Evolutionary conservation across 2,888 invertebrate genomes (phyloP).

Genomic region (Leptogaster cylindrica): DNA sequence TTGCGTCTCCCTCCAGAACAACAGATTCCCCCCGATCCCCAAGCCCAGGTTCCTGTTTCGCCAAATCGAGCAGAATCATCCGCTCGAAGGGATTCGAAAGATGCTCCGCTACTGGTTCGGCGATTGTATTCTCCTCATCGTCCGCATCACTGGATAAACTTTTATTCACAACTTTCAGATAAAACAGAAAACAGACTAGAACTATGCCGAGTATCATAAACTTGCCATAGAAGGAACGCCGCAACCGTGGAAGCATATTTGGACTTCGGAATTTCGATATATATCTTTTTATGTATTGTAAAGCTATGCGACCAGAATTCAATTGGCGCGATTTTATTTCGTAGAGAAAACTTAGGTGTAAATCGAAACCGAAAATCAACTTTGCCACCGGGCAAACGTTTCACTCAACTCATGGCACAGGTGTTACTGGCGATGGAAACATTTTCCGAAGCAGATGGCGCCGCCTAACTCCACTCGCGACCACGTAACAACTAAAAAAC

Average conservation of each 20-base stretch:
- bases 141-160: not conserved
- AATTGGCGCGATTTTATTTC: no score
- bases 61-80: constrained; percentile 67
- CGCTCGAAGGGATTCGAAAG: not conserved
- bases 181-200: constrained; percentile 57
- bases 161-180: constrained; percentile 54
- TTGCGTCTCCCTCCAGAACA: constrained; percentile 70
- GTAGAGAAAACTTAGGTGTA: constrained; percentile 1
- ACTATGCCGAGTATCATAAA: constrained; percentile 57
- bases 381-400: constrained; percentile 23
- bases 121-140: not conserved
- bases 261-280: not conserved
- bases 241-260: constrained; percentile 59
- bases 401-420: constrained; percentile 33
- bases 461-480: constrained; percentile 1
- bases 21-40: constrained; percentile 77
- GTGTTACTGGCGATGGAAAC: constrained; percentile 15
- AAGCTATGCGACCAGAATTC: no score
- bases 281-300: no score
- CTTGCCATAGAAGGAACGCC: constrained; percentile 59
- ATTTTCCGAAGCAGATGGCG: constrained; percentile 4
- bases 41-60: constrained; percentile 70
- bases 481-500: constrained; percentile 20
- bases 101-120: not conserved
- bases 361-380: constrained; percentile 20